Conservation (phyloP, 1,140 invertebrate genomes). For the Trichonephila inaurata region DNA sequence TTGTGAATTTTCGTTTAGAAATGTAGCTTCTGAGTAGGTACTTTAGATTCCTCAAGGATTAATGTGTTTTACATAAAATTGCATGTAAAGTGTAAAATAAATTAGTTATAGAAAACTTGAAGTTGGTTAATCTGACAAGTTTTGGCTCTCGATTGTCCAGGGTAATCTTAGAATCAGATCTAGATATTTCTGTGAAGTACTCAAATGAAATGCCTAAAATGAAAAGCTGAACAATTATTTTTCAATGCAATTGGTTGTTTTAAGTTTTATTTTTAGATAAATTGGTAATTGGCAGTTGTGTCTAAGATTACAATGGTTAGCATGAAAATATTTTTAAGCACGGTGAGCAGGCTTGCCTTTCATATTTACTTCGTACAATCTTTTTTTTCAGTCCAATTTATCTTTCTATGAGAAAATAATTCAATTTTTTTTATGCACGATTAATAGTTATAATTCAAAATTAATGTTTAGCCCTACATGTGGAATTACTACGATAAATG, state of each 20-base stretch:
- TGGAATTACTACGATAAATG: too few species aligned
- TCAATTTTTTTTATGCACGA: too few species aligned
- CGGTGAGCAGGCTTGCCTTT: too few species aligned
- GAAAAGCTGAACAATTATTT: background rate
- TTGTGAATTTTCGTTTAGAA: background rate
- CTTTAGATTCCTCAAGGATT: background rate
- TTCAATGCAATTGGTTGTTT: background rate
- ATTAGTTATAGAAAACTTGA: background rate
- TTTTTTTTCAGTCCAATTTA: too few species aligned
- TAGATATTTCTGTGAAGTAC: background rate
- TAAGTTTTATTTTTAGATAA: too few species aligned
- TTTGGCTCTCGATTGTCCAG: background rate
- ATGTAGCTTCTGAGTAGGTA: background rate
- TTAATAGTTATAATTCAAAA: too few species aligned
- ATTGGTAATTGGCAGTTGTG: too few species aligned
- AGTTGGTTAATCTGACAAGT: background rate
- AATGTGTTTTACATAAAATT: slow-evolving; percentile 13
- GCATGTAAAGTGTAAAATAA: background rate
- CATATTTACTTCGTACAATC: too few species aligned
- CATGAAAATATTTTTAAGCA: too few species aligned
- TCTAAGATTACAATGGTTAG: too few species aligned
- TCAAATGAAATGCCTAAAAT: background rate
- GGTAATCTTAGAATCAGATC: background rate
- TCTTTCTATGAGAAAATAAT: too few species aligned
- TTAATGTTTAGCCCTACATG: too few species aligned